phyloP scores from a whole-genome alignment of 2,888 invertebrate species.

The Phortica magna region DNA sequence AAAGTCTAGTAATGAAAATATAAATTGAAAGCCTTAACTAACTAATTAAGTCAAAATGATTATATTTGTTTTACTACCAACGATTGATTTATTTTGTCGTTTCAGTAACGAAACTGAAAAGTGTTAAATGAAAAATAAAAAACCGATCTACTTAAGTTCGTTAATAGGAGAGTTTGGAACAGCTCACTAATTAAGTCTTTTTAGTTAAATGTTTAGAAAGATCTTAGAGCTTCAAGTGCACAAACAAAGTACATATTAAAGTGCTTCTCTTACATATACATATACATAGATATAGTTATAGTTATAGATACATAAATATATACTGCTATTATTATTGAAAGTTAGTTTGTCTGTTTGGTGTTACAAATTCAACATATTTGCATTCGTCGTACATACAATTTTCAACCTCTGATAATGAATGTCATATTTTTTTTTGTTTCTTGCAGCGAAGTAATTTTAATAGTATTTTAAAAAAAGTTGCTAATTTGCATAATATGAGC shows the following conservation, averaged over 20 bases:
- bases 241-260: background rate
- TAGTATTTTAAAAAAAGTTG: background rate
- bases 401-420: conserved; percentile 10
- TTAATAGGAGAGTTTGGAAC: conserved; percentile 21
- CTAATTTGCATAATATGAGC: conserved; percentile 8
- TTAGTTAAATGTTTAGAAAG: conserved; percentile 10
- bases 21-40: background rate
- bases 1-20: background rate
- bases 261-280: background rate
- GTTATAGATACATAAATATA: background rate
- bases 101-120: background rate
- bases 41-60: background rate
- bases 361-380: too few relatives aligned
- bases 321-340: background rate
- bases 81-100: background rate
- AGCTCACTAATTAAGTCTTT: conserved; percentile 16
- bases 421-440: background rate
- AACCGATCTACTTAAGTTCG: background rate
- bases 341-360: background rate
- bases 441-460: background rate
- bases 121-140: background rate
- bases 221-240: conserved; percentile 1
- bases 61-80: background rate
- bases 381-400: background rate
- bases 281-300: background rate